Evolutionary conservation across 1,140 invertebrate genomes (phyloP).

Genomic region (Neoseiulus cucumeris): DNA sequence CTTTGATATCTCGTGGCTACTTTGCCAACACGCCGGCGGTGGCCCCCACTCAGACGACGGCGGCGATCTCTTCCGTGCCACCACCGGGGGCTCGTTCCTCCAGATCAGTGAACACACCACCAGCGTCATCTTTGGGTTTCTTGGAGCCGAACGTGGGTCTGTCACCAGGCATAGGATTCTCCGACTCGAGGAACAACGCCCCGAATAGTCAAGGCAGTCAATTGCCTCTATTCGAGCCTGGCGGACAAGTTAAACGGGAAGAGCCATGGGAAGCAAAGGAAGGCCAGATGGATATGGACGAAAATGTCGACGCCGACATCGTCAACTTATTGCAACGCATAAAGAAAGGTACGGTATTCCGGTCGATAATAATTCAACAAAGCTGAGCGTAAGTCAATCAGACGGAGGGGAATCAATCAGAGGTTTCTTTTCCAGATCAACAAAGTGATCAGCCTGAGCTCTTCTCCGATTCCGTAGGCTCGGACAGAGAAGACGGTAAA

Average conservation of each 20-base stretch:
- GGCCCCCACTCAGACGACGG: slow-evolving; percentile 22
- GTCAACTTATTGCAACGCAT: slow-evolving; percentile 74
- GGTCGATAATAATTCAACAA: no score
- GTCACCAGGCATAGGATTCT: neutral
- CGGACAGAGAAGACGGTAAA: slow-evolving; percentile 23
- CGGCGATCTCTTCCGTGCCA: slow-evolving; percentile 25
- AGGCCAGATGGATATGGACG: slow-evolving; percentile 52
- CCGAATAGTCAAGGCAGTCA: neutral
- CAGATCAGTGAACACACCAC: slow-evolving; percentile 20
- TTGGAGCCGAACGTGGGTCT: neutral
- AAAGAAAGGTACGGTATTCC: slow-evolving; percentile 68
- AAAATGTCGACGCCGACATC: slow-evolving; percentile 77
- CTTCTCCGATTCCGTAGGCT: slow-evolving; percentile 23
- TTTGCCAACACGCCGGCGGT: slow-evolving; percentile 37
- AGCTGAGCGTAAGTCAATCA: no score
- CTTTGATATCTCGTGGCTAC: slow-evolving; percentile 81
- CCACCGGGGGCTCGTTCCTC: slow-evolving; percentile 23
- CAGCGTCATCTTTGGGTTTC: slow-evolving; percentile 12
- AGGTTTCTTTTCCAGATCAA: slow-evolving; percentile 3
- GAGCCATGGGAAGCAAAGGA: neutral
- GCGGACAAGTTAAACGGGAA: neutral
- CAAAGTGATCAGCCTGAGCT: slow-evolving; percentile 13
- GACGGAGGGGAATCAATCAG: no score
- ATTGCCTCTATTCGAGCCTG: neutral
- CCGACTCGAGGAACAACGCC: neutral